Conservation (phyloP, 2,797 vertebrate genomes). For the Adrianichthys oophorus region DNA sequence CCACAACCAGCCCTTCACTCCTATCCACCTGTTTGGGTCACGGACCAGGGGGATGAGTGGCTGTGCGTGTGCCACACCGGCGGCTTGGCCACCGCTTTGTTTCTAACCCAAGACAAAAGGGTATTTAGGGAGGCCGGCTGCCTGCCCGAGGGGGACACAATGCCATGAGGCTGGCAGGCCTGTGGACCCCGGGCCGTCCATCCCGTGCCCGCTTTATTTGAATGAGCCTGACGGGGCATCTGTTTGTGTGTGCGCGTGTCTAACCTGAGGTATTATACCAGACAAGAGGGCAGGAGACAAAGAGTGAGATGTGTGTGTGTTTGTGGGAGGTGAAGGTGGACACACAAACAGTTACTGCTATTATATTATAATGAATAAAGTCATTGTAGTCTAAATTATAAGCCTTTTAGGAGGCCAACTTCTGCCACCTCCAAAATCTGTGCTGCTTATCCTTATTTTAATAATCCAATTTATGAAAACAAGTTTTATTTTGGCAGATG, state of each 20-base stretch:
- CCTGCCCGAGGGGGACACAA: constrained; percentile 70
- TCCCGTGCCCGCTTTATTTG: constrained; percentile 70
- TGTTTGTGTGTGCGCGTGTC: constrained; percentile 51
- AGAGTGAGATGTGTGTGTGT: constrained; percentile 32
- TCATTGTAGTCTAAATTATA: constrained; percentile 34
- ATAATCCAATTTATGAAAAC: constrained; percentile 1
- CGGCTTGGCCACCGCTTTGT: constrained; percentile 70
- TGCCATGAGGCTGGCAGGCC: constrained; percentile 74
- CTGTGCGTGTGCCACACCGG: constrained; percentile 75
- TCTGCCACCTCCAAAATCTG: constrained; percentile 38
- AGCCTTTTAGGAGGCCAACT: constrained; percentile 42
- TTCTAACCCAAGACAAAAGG: constrained; percentile 77
- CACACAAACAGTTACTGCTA: constrained; percentile 53
- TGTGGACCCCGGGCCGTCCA: constrained; percentile 39
- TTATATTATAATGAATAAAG: constrained; percentile 61
- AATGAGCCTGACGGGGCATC: constrained; percentile 71
- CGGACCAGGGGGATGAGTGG: constrained; percentile 65
- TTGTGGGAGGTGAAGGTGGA: constrained; percentile 16
- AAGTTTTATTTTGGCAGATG: neutral
- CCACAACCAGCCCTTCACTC: constrained; percentile 47
- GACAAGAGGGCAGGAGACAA: constrained; percentile 51
- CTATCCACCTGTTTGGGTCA: constrained; percentile 78
- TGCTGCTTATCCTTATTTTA: constrained; percentile 10
- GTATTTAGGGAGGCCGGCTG: constrained; percentile 77
- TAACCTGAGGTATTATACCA: constrained; percentile 66